A percentile compares a stretch with the other conserved stretches of the same genome.
phyloP scores from a whole-genome alignment of 2,888 invertebrate species.

The Ptilodon capucinus region DNA sequence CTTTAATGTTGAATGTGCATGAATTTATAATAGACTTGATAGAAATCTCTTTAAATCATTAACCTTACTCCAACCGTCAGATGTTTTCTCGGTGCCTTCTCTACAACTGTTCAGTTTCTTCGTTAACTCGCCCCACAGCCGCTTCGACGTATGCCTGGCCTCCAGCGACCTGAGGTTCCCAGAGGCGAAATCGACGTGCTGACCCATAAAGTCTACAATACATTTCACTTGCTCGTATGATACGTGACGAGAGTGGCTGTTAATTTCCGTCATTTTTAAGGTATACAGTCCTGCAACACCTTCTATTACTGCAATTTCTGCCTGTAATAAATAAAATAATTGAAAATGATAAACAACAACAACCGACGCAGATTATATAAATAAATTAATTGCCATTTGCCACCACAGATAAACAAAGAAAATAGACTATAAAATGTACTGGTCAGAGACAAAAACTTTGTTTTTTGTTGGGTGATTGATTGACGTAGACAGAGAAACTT shows the following conservation, averaged over 20 bases:
- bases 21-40: too few species aligned
- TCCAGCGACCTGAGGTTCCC: constrained; percentile 54
- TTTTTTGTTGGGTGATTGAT: too few species aligned
- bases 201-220: constrained; percentile 64
- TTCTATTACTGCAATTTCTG: too few species aligned
- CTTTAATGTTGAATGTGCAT: too few species aligned
- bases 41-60: constrained; percentile 5
- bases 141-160: constrained; percentile 56
- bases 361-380: too few species aligned
- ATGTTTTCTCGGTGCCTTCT: constrained; percentile 51
- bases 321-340: too few species aligned
- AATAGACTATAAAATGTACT: too few species aligned
- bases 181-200: constrained; percentile 59
- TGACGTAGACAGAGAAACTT: too few species aligned
- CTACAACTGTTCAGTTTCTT: constrained; percentile 47
- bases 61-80: constrained; percentile 68
- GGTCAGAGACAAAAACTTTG: too few species aligned
- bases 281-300: not conserved
- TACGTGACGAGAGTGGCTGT: constrained; percentile 41
- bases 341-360: too few species aligned
- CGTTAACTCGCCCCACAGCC: constrained; percentile 57
- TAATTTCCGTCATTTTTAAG: constrained; percentile 32
- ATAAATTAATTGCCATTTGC: too few species aligned
- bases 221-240: constrained; percentile 58
- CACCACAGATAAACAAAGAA: too few species aligned